Base-by-base conservation (phyloP, 92 coral and sea anemone species). In the Montipora capitata region DNA sequence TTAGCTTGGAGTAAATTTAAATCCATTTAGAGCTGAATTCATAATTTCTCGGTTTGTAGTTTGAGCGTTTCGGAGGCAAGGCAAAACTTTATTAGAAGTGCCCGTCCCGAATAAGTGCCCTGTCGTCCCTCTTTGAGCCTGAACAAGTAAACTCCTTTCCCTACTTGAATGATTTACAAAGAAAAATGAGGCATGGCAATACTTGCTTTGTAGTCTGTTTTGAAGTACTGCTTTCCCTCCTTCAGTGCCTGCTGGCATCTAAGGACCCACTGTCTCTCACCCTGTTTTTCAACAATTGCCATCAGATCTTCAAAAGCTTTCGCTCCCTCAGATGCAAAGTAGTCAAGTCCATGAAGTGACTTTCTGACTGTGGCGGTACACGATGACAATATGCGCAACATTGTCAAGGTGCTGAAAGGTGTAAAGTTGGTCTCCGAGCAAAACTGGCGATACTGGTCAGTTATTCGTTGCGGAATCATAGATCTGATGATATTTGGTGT, bases 401-500 rank as follows among this genome's bases (percentile, higher is more conserved):
- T 80, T 18, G 62, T 80, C 3, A 48, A 66, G 18, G 74, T 16
- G 17, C 85, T 80, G 74, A 80, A 65, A 35, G 76, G 85, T 13
- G 61, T 65, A 38, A 80, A 38, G 63, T 52, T 69, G 18, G 45
- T 69, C 76, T 80, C 65, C 48, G 27, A 66, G 75, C 75, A 80
- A 40, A 14, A 80, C 76, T 66, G 76, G 27, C 14, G 44, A 18
- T 45, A 80, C 39, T 80, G 88, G 35, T 84, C 62, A 16, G 27
- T 63, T 61, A 86, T 69, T 11, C 85, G 81, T 71, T 68, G 76
- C 16, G 85, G 81, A 11, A 87, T 81, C 86, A 87, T 80, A 10
- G 80, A 17, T 16, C 87, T 43, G 16, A 80, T 87, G 7, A 81
- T 80, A 76, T 87, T 87, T n/a, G 91, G 87, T 27, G 80, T 72